Base-by-base conservation (phyloP, 1,140 invertebrate species). In the Trichonephila clavata region DNA sequence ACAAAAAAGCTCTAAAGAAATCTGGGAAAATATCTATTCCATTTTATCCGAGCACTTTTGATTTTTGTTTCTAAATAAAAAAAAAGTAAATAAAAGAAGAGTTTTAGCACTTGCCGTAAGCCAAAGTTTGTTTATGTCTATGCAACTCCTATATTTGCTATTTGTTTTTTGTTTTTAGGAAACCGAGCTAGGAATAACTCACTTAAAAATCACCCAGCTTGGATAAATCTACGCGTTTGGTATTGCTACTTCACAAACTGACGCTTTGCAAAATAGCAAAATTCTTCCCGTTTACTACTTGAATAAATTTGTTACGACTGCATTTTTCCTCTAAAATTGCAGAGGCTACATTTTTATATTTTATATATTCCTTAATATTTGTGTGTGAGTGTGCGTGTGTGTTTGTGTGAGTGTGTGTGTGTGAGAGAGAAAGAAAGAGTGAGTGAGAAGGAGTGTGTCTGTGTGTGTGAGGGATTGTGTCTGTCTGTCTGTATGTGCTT, bases 261-360 rank as follows among this genome's bases (percentile, higher is more conserved):
- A 60, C 18, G 84, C 84, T 63, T 86, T 63, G 60, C 84, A 86
- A 86, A 86, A 32, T 61, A 63, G 32, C 27, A 8, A 39, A 86
- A n/a, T 57, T 39, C 63, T 77, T 16, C 27, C 24, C 32, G 10
- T 89, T 89, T 68, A 89, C 87, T 89, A 43, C 87, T 89, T 50
- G n/a, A 68, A 89, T 89, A 89, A 89, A 89, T 43, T 71, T 89
- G 87, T 71, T 89, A 89, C 87, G 87, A 89, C 71, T 71, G 24
- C 21, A n/a, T 71, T 89, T 71, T 89, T 27, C 24, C 6, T 43
- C 21, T 24, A 59, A 50, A 77, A 39, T 16, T 77, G 16, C 14
- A 1, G 20, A 77, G 71, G 18, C 18, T 39, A 32, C 18, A 50
- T 63, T 39, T 18, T 86, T 39, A 20, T 63, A 21, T 27, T 50